Conservation (phyloP, 2,113 vertebrate genomes). For the Tragelaphus strepsiceros region DNA sequence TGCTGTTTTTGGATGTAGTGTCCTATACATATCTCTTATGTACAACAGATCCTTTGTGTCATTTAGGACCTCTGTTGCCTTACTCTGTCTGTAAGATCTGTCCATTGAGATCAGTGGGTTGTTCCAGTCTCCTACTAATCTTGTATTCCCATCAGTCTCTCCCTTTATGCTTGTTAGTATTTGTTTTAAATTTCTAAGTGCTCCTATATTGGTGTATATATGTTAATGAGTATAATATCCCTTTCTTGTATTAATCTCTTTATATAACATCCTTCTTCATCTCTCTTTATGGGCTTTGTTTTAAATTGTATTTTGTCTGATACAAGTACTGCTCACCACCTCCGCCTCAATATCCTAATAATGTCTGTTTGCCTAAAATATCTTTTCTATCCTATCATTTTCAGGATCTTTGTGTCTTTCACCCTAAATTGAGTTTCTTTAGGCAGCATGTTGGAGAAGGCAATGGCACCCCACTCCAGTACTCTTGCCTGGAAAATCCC, state of each 20-base stretch:
- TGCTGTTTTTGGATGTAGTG: neutral
- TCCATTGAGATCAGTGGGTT: neutral
- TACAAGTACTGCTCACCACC: too few species aligned
- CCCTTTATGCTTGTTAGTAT: neutral
- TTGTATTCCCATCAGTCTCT: neutral
- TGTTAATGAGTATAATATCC: neutral
- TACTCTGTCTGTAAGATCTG: neutral
- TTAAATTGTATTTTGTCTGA: neutral
- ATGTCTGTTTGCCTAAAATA: neutral
- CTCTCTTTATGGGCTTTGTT: neutral
- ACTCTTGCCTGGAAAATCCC: too few species aligned
- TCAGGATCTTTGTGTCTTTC: neutral
- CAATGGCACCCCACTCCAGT: too few species aligned
- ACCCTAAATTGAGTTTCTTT: neutral
- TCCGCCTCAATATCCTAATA: too few species aligned
- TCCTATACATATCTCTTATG: neutral
- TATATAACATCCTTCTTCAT: neutral
- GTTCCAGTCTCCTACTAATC: neutral
- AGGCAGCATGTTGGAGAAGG: neutral
- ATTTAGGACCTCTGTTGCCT: neutral
- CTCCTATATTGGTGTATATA: neutral
- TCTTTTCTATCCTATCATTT: neutral
- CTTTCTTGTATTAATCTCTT: neutral
- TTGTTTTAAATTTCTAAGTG: neutral
- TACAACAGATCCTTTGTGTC: neutral